These are phyloP conservation scores for Heliconius congener DNA, from an alignment of 1,140 invertebrate species.

Conservation along the genomic window DNA sequence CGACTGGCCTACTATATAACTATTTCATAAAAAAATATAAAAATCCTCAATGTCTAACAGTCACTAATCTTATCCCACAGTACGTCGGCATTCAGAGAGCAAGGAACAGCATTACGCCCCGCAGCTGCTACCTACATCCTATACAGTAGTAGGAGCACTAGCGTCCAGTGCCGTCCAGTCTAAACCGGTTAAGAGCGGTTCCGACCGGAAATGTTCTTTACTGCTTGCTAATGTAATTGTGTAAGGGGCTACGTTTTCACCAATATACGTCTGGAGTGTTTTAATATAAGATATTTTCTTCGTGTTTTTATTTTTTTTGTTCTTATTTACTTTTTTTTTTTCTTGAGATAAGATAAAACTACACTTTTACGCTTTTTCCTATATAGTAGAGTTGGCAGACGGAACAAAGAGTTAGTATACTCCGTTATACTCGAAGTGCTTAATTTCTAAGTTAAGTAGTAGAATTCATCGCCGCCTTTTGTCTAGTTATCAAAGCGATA, in stretches of 20 bases:
- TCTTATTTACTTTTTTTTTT: neutral
- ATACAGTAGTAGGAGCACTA: conserved; percentile 5
- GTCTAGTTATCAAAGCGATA: too few relatives aligned
- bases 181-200: conserved; percentile 62
- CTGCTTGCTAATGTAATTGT: conserved; percentile 70
- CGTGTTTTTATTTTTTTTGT: neutral
- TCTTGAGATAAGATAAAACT: too few relatives aligned
- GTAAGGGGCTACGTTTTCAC: conserved; percentile 17
- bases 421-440: too few relatives aligned
- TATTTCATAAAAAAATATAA: neutral
- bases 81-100: conserved; percentile 53
- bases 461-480: too few relatives aligned
- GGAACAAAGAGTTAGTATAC: too few relatives aligned
- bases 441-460: too few relatives aligned
- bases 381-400: too few relatives aligned
- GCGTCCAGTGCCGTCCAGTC: conserved; percentile 40
- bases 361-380: too few relatives aligned
- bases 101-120: conserved; percentile 64
- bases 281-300: conserved; percentile 8
- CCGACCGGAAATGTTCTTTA: conserved; percentile 70
- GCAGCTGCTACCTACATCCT: conserved; percentile 49
- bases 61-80: conserved; percentile 50
- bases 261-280: conserved; percentile 12
- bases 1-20: too few relatives aligned
- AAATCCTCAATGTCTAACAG: conserved; percentile 11